Conservation (phyloP, 2,797 vertebrate genomes). For the Acrocephalus scirpaceus region DNA sequence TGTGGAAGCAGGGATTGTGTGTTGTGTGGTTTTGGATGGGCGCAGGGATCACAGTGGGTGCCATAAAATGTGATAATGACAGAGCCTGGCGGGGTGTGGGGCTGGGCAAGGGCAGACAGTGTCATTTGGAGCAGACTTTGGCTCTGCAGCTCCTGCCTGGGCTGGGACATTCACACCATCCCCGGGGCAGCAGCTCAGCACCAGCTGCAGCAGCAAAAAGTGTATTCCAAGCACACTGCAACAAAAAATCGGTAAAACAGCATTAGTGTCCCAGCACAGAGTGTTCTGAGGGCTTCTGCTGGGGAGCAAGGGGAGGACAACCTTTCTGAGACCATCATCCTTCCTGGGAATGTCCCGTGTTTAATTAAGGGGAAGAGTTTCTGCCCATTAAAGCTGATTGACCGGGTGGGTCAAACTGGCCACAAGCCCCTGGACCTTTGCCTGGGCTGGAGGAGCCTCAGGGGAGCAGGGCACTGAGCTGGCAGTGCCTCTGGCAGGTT, state of each 20-base stretch:
- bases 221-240: neutral
- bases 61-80: neutral
- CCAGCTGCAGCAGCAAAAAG: neutral
- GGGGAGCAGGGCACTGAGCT: rapidly evolving
- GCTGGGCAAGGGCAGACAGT: neutral
- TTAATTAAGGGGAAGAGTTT: neutral
- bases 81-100: neutral
- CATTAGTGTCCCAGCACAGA: neutral
- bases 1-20: neutral
- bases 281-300: neutral
- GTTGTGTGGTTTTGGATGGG: neutral
- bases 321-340: neutral
- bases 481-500: neutral
- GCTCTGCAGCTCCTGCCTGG: neutral
- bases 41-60: neutral
- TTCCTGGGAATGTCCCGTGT: neutral
- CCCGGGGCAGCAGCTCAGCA: neutral
- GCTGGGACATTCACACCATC: neutral
- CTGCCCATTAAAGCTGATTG: neutral
- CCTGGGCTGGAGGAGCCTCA: neutral
- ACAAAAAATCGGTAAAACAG: neutral
- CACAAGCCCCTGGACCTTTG: rapidly evolving
- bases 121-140: neutral
- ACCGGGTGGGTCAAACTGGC: neutral
- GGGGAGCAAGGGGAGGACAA: rapidly evolving